Evolutionary conservation across 2,797 vertebrate species (phyloP), one percentile per base, ranked within the genome.

Genomic region (Tarsius wallacei): DNA sequence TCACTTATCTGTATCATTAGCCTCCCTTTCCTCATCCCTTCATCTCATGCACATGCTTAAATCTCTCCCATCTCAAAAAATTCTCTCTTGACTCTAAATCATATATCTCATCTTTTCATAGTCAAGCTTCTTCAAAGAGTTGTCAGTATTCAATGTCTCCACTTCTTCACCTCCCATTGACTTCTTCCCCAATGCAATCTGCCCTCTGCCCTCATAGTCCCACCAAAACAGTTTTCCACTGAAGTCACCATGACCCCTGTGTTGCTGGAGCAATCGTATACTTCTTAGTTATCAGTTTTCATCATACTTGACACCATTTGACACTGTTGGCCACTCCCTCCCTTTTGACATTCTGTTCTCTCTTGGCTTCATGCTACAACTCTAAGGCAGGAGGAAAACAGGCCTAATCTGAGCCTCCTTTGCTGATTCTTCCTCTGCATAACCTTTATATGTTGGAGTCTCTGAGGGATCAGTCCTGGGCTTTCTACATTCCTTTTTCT

Each of bases 61-160:
- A 66, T 66, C 33, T 68, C 53, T 61, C 91, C 7, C 71, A 51
- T 57, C 51, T 90, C 42, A 76, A 91, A 81, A 55, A n/a, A 57
- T 33, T 42, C 24, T 80, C 81, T 89, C 55, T 76, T 81, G 31
- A 71, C 82, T 78, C 63, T 78, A 66, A 83, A 77, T 87, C 22
- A 8, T 22, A n/a, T 59, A 71, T 87, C 28, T 91, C 64, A 73
- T 80, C 53, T 2, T 93, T 84, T 66, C 28, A 71, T 5, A 84
- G 33, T 31, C 31, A 61, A 47, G 19, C 68, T 87, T 82, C 84
- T 89, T 88, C 64, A n/a, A 89, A 93, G 36, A 94, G 42, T 64
- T 85, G 74, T 92, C 71, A 73, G n/a, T 28, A 21, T 55, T 83
- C 33, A 28, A 4, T 33, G 31, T 47, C 51, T 74, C 21, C 5